Evolutionary conservation across 2,113 vertebrate species (phyloP).

Genomic region (Alectura lathami): DNA sequence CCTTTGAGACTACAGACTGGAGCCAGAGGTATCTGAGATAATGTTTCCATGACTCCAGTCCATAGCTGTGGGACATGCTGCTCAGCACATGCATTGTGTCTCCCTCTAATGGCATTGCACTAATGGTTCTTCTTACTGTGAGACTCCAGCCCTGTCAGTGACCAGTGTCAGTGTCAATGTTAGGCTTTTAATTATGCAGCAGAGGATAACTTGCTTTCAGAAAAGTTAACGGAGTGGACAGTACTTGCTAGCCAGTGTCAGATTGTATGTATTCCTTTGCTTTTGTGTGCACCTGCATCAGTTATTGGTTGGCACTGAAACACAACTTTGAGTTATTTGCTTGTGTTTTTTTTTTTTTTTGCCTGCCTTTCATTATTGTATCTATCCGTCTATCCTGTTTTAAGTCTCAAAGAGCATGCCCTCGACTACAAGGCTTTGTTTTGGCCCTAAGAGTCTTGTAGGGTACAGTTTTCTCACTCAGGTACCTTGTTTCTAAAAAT

Average conservation of each 20-base stretch:
- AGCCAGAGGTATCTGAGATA: not conserved
- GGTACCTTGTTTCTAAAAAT: not conserved
- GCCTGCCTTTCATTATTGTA: not conserved
- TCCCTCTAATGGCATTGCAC: not conserved
- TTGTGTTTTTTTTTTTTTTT: not conserved
- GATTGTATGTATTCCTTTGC: not conserved
- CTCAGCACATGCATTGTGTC: fast-evolving
- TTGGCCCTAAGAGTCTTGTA: not conserved
- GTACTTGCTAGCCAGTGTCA: not conserved
- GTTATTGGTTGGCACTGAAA: not conserved
- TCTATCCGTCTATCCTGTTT: not conserved
- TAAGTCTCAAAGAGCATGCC: not conserved
- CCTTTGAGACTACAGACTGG: not conserved
- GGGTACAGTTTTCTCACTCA: not conserved
- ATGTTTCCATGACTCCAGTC: not conserved
- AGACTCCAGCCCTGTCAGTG: not conserved
- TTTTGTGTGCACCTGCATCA: not conserved
- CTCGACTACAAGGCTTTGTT: not conserved
- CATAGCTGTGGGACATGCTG: not conserved
- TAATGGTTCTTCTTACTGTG: not conserved
- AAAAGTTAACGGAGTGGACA: not conserved
- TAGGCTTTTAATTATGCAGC: not conserved
- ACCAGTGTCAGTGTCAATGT: fast-evolving
- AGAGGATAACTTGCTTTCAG: not conserved
- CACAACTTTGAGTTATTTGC: not conserved